Evolutionary conservation across 2,113 vertebrate species (phyloP), one percentile per base, ranked within the genome.

Genomic region (Pandion haliaetus): DNA sequence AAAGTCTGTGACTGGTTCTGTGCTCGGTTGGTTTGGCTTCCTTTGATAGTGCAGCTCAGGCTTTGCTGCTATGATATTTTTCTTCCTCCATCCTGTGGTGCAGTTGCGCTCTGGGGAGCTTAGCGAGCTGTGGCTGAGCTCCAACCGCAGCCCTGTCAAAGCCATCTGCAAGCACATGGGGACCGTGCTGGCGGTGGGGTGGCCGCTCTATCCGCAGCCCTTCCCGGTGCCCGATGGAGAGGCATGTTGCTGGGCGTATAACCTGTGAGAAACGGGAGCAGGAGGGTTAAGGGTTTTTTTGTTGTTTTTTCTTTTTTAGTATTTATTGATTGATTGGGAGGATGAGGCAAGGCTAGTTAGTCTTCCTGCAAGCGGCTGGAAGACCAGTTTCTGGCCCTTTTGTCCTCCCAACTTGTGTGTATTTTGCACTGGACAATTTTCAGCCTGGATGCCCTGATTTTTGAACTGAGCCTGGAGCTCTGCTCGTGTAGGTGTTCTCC

Each of bases 171-270:
- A 40, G 86, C 59, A 29, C 78, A 2, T 45, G 29, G 82, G 38
- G 55, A 66, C 63, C 3, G 12, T 18, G 71, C 86, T 42, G 89
- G 65, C 9, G 10, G 28, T 49, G 82, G 81, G 47, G n/a, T 8
- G 17, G 59, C 59, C 10, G 4, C 55, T 62, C 28, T 28, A 3
- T 8, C 74, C 36, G 2, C 86, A 85, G 61, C 74, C 21, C 6
- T 11, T 76, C 72, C 45, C 3, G 3, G 0, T 7, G 36, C 49
- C 34, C 4, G 8, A 4, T 5, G 40, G 82, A 78, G 54, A 4
- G 0, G 42, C n/a, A 2, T 5, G 0, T 0, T 11, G 63, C 50
- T 16, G 71, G 76, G 49, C 49, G 69, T 59, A 28, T 26, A 54
- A 8, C 49, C 63, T n/a, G 20, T 0, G 12, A 49, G 57, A 40